phyloP scores from a whole-genome alignment of 2,113 vertebrate genomes.

The Dromas ardeola region DNA sequence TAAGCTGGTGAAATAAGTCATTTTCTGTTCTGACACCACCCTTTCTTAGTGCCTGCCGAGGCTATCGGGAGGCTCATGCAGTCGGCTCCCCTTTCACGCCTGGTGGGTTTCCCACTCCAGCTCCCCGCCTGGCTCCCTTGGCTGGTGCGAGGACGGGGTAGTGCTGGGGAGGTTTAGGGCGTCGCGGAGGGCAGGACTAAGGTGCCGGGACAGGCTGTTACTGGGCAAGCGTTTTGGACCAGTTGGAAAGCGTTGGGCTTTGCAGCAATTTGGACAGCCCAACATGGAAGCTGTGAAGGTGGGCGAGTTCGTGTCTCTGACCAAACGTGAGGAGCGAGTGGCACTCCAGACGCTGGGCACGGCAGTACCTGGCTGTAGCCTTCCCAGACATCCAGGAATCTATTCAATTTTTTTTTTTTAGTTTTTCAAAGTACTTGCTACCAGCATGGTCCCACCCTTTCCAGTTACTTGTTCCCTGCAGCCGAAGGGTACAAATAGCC shows the following conservation, averaged over 20 bases:
- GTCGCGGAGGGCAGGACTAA: neutral
- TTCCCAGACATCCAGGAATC: neutral
- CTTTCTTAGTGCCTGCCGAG: neutral
- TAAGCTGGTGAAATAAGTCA: neutral
- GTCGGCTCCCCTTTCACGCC: rapidly evolving
- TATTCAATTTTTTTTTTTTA: neutral
- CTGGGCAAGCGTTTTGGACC: neutral
- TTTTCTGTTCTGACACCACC: neutral
- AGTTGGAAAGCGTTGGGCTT: neutral
- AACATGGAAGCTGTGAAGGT: neutral
- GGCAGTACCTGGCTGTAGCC: neutral
- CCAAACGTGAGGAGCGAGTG: rapidly evolving
- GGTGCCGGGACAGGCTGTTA: neutral
- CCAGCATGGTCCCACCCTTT: constrained; percentile 37
- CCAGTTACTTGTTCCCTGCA: constrained; percentile 1
- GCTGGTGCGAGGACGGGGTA: rapidly evolving
- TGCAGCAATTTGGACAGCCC: neutral
- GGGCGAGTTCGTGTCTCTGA: rapidly evolving
- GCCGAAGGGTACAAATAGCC: constrained; percentile 18
- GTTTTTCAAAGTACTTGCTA: neutral
- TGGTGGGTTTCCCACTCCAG: neutral
- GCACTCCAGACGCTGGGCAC: neutral
- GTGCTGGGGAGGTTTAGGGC: neutral
- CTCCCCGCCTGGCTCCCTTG: rapidly evolving
- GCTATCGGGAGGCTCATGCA: rapidly evolving